Evolutionary conservation across 2,113 vertebrate genomes (phyloP).

Genomic region (Casuarius casuarius): DNA sequence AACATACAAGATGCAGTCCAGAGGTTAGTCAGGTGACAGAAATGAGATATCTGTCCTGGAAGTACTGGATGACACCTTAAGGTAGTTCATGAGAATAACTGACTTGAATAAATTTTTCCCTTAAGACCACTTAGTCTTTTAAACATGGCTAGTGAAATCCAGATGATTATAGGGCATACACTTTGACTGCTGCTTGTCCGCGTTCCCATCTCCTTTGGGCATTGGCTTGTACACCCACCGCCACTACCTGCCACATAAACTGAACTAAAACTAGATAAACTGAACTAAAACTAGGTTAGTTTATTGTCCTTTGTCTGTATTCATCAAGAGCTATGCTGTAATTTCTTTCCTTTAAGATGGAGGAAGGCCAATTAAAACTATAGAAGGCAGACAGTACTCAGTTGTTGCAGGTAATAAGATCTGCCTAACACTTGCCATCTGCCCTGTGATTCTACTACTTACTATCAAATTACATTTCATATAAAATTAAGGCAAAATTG

Average conservation of each 20-base stretch:
- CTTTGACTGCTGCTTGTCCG: not conserved
- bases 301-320: not conserved
- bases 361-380: not conserved
- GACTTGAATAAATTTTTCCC: not conserved
- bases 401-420: conserved; percentile 48
- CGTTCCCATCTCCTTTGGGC: accelerated
- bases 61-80: not conserved
- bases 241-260: not conserved
- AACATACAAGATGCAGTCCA: not conserved
- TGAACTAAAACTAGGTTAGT: not conserved
- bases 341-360: not conserved
- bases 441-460: not conserved
- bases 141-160: not conserved
- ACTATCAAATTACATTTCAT: conserved; percentile 35
- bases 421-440: conserved; percentile 26
- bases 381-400: conserved; percentile 8
- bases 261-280: not conserved
- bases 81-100: not conserved
- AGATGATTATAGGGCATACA: not conserved
- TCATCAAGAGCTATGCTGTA: not conserved
- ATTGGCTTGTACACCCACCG: not conserved
- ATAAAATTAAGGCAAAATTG: conserved; percentile 52
- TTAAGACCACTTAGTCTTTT: not conserved
- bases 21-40: not conserved
- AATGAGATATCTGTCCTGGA: not conserved